A percentile compares a stretch with the other conserved stretches of the same genome.
These are phyloP conservation scores for Meloe dianella DNA, from an alignment of 2,888 invertebrate species.

Conservation along the genomic window DNA sequence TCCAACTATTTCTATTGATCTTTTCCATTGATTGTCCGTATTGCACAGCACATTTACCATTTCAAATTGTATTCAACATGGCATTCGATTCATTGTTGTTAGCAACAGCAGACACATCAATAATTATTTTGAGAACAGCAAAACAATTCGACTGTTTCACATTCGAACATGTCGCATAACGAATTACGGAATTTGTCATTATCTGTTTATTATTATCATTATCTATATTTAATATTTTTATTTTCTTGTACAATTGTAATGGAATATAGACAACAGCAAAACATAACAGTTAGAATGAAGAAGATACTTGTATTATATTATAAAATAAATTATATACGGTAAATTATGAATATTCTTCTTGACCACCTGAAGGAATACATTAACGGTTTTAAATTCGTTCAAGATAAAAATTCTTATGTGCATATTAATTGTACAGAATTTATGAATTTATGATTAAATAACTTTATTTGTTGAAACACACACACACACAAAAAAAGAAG, in stretches of 20 bases:
- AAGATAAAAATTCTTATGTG: neutral
- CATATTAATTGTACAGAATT: neutral
- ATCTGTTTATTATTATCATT: neutral
- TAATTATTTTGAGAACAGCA: neutral
- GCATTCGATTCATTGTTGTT: conserved; percentile 4
- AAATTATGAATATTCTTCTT: conserved; percentile 3
- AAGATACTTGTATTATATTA: conserved; percentile 8
- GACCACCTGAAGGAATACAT: conserved; percentile 7
- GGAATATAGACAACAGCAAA: neutral
- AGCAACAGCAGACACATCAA: neutral
- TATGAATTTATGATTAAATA: neutral
- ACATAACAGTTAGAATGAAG: neutral
- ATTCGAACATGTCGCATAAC: conserved; percentile 6
- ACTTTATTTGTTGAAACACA: no score
- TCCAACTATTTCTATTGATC: no score
- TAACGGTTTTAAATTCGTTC: conserved; percentile 10
- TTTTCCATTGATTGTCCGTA: neutral
- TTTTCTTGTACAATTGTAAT: neutral
- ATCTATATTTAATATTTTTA: neutral
- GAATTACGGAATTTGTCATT: neutral
- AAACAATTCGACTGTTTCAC: neutral
- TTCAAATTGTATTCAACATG: conserved; percentile 11
- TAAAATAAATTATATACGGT: conserved; percentile 12
- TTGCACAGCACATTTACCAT: conserved; percentile 3
- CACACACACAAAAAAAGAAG: no score